Evolutionary conservation across 1,140 invertebrate genomes (phyloP), one percentile per base, ranked within the genome.

Genomic region (Drosophila fuyamai): DNA sequence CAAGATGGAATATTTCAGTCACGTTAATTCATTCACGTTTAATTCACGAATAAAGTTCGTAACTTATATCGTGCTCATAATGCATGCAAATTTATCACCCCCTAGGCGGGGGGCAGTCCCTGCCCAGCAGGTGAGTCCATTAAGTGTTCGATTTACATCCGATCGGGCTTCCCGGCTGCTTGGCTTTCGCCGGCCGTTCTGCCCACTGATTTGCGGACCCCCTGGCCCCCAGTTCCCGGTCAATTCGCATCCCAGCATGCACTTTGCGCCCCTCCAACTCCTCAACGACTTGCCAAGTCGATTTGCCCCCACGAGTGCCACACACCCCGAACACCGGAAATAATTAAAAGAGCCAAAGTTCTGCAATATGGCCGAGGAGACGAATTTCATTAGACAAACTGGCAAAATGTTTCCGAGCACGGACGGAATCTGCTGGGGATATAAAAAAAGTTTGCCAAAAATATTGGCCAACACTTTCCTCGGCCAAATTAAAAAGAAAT

Each of bases 1-100:
- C 71, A 83, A 86, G 62, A 88, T 86, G 68, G 74, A 88, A 88
- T 86, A 86, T 89, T 88, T 88, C 61, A 88, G 84, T 88, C 84
- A 89, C 84, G 83, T 89, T 88, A 88, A 83, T 83, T 88, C 83
- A 89, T 88, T 67, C 58, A 70, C 84, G 72, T 73, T 83, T 73
- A 79, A 73, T 83, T 81, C 80, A 67, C 66, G 61, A 77, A 89
- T 88, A 88, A 88, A 89, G 63, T 88, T 83, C 76, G 55, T 83
- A 88, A 89, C 79, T 89, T 88, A 88, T 88, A 73, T 88, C 66
- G 72, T 71, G 84, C 72, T 73, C 79, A 89, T 79, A 88, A 83
- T 79, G 84, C 83, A 88, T 66, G 84, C 72, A 88, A 80, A 83
- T 74, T 88, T 83, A 88, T 88, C 78, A 67, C 48, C 55, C 53